Percentiles rank a stretch among this genome's conserved stretches.
These are phyloP conservation scores for Drosophila flavopinicola DNA, from an alignment of 2,888 invertebrate genomes.

Conservation along the genomic window DNA sequence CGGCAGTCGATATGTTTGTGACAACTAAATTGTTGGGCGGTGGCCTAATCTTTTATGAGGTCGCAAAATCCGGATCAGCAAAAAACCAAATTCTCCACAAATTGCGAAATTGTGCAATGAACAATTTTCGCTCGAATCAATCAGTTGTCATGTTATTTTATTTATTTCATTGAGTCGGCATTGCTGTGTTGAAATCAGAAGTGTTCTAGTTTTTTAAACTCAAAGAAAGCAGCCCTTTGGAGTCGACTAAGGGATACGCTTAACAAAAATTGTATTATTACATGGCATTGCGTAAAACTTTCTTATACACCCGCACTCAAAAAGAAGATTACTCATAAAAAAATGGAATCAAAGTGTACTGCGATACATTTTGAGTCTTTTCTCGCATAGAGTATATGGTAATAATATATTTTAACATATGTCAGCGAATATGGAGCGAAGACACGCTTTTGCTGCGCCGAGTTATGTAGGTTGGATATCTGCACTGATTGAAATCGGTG, in stretches of 20 bases:
- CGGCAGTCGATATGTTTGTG: slow-evolving; percentile 14
- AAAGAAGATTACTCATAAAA: neutral
- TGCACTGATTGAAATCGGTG: slow-evolving; percentile 15
- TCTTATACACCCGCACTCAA: too few species aligned
- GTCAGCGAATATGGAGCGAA: slow-evolving; percentile 31
- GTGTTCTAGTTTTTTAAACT: slow-evolving; percentile 29
- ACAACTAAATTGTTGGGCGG: slow-evolving; percentile 26
- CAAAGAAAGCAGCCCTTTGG: neutral
- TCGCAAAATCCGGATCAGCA: slow-evolving; percentile 37
- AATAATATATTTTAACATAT: slow-evolving; percentile 19
- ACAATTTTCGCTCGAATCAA: slow-evolving; percentile 40
- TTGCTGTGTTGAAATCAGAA: slow-evolving; percentile 24
- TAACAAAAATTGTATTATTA: neutral
- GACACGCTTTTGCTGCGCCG: slow-evolving; percentile 3
- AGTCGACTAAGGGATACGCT: slow-evolving; percentile 25
- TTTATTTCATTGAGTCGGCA: slow-evolving; percentile 9
- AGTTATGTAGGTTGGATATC: slow-evolving; percentile 11
- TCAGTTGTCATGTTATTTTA: slow-evolving; percentile 13
- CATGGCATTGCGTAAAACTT: too few species aligned
- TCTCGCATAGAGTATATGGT: slow-evolving; percentile 6
- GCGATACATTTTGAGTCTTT: too few species aligned
- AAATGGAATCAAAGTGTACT: too few species aligned
- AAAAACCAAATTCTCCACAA: slow-evolving; percentile 15
- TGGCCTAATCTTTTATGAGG: slow-evolving; percentile 50
- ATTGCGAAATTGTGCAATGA: slow-evolving; percentile 27